Evolutionary conservation across 1,140 invertebrate genomes (phyloP).

Genomic region (Aphaenogaster rudis): DNA sequence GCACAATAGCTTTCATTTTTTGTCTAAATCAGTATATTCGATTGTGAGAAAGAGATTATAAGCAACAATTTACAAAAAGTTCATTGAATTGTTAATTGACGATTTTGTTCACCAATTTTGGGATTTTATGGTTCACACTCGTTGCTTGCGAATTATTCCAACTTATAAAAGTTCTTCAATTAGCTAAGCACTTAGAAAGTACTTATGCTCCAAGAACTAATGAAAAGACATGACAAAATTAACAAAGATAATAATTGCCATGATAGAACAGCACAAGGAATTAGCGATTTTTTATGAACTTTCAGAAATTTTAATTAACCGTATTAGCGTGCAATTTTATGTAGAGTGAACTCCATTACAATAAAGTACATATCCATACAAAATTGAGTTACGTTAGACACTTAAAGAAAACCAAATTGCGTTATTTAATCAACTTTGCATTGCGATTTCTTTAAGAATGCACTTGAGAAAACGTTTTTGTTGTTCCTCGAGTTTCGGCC

Average conservation of each 20-base stretch:
- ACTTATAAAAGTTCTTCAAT: slow-evolving; percentile 51
- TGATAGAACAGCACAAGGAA: not conserved
- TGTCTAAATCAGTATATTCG: not conserved
- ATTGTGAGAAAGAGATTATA: not conserved
- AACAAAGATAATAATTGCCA: slow-evolving; percentile 4
- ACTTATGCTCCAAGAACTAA: not conserved
- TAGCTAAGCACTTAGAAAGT: not conserved
- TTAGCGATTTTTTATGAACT: slow-evolving; percentile 17
- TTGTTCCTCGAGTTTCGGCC: not conserved
- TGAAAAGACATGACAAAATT: slow-evolving; percentile 12
- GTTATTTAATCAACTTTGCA: not conserved
- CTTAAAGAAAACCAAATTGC: not conserved
- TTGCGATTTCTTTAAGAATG: not conserved
- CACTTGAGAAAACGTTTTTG: not conserved
- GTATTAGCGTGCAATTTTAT: not conserved
- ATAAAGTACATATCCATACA: not conserved
- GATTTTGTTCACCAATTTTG: not conserved
- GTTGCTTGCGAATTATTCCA: slow-evolving; percentile 1
- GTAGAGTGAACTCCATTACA: not conserved
- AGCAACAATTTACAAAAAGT: not conserved
- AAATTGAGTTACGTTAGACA: not conserved
- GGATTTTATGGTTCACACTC: slow-evolving; percentile 6
- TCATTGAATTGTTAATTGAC: slow-evolving; percentile 31
- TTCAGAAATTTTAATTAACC: slow-evolving; percentile 19
- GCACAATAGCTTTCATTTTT: slow-evolving; percentile 10